A percentile compares a stretch with the other conserved stretches of the same genome.
phyloP scores from a whole-genome alignment of 2,797 vertebrate genomes.

The Lerista edwardsae region DNA sequence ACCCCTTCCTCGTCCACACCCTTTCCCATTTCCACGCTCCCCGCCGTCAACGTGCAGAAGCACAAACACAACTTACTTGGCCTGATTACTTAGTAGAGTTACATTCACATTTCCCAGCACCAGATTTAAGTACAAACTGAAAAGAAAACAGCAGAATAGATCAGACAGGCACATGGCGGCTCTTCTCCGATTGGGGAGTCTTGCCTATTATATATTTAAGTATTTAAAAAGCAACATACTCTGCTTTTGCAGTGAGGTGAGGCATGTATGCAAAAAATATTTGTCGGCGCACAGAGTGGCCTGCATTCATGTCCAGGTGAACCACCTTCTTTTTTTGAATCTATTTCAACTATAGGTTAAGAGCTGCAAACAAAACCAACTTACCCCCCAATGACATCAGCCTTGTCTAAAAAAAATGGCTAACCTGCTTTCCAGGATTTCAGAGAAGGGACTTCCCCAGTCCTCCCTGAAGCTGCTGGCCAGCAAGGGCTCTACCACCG shows the following conservation, averaged over 20 bases:
- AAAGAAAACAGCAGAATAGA: conserved; percentile 59
- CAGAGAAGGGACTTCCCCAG: too few species aligned
- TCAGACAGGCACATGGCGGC: neutral
- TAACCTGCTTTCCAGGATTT: too few species aligned
- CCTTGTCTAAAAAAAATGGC: too few species aligned
- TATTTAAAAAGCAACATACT: too few species aligned
- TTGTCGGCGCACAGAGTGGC: neutral
- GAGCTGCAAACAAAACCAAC: neutral
- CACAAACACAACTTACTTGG: conserved; percentile 84
- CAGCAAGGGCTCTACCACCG: neutral
- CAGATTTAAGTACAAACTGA: conserved; percentile 92
- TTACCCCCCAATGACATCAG: neutral
- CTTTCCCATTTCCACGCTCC: neutral
- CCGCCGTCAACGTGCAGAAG: neutral
- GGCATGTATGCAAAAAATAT: neutral
- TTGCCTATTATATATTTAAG: too few species aligned
- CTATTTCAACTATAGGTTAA: too few species aligned
- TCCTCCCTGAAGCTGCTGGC: too few species aligned
- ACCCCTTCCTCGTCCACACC: neutral
- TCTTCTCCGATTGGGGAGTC: too few species aligned
- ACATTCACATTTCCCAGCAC: conserved; percentile 97
- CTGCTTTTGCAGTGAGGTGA: too few species aligned
- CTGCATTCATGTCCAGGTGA: neutral
- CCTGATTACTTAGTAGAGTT: conserved; percentile 96
- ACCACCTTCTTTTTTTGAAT: neutral